Evolutionary conservation across 2,113 vertebrate genomes (phyloP).

Genomic region (Clarias gariepinus): DNA sequence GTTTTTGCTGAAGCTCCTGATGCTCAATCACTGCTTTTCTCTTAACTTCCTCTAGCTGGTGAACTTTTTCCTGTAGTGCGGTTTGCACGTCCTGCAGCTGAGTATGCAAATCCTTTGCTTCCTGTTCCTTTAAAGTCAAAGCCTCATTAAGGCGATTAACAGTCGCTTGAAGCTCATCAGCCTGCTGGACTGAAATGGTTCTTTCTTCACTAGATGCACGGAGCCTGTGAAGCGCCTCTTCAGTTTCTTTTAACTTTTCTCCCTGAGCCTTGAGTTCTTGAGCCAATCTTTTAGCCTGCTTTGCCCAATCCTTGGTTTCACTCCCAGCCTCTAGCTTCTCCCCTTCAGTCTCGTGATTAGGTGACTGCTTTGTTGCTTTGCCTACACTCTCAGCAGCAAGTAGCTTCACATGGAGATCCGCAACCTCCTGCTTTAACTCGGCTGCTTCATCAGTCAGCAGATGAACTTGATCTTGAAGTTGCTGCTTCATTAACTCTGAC

Average conservation of each 20-base stretch:
- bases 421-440: conserved; percentile 67
- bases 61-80: conserved; percentile 72
- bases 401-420: conserved; percentile 75
- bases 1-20: conserved; percentile 65
- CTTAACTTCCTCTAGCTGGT: conserved; percentile 66
- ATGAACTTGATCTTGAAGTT: conserved; percentile 72
- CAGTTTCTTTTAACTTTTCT: conserved; percentile 66
- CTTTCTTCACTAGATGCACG: conserved; percentile 57
- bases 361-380: conserved; percentile 57
- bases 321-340: conserved; percentile 67
- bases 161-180: conserved; percentile 72
- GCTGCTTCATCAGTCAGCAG: conserved; percentile 67
- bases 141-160: conserved; percentile 72
- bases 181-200: conserved; percentile 58
- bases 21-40: conserved; percentile 69
- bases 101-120: conserved; percentile 75
- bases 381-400: conserved; percentile 61
- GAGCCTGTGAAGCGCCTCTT: conserved; percentile 65
- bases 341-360: conserved; percentile 62
- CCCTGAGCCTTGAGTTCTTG: conserved; percentile 76
- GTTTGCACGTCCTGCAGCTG: conserved; percentile 77
- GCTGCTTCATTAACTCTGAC: conserved; percentile 81
- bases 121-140: conserved; percentile 75
- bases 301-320: conserved; percentile 62
- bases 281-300: conserved; percentile 68